phyloP scores from a whole-genome alignment of 1,140 invertebrate genomes.

The Mycetomoellerius zeteki region DNA sequence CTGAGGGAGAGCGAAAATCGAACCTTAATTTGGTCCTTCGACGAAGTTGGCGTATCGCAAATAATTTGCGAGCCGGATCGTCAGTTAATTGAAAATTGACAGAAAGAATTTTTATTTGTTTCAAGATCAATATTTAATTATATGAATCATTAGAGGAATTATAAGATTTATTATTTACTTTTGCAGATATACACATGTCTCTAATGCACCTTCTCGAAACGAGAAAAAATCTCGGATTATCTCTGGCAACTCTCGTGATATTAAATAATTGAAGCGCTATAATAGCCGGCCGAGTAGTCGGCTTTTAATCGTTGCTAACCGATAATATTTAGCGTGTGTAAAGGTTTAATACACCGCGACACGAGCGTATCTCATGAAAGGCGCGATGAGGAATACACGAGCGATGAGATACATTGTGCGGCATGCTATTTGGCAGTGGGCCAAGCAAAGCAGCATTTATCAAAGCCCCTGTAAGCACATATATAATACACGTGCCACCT shows the following conservation, averaged over 20 bases:
- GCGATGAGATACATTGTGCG: slow-evolving; percentile 74
- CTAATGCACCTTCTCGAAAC: too few species aligned
- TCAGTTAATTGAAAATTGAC: not conserved
- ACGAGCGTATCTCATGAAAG: slow-evolving; percentile 61
- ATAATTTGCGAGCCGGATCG: not conserved
- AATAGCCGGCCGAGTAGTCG: not conserved
- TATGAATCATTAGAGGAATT: not conserved
- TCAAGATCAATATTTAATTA: not conserved
- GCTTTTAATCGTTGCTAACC: slow-evolving; percentile 32
- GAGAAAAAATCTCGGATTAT: not conserved
- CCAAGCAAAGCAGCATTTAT: slow-evolving; percentile 82
- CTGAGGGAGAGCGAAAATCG: not conserved
- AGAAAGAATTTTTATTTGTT: not conserved
- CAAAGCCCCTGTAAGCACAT: slow-evolving; percentile 71
- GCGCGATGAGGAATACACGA: slow-evolving; percentile 54
- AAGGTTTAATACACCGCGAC: slow-evolving; percentile 57
- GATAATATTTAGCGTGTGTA: slow-evolving; percentile 40
- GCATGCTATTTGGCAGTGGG: slow-evolving; percentile 78
- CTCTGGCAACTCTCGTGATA: not conserved
- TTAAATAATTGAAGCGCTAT: slow-evolving; percentile 29
- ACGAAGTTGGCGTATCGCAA: slow-evolving; percentile 1
- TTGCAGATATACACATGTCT: not conserved
- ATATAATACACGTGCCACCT: slow-evolving; percentile 44
- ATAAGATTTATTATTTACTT: not conserved
- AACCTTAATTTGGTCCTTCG: not conserved